Evolutionary conservation across 2,888 invertebrate species (phyloP).

Genomic region (Mechanitis mazaeus): DNA sequence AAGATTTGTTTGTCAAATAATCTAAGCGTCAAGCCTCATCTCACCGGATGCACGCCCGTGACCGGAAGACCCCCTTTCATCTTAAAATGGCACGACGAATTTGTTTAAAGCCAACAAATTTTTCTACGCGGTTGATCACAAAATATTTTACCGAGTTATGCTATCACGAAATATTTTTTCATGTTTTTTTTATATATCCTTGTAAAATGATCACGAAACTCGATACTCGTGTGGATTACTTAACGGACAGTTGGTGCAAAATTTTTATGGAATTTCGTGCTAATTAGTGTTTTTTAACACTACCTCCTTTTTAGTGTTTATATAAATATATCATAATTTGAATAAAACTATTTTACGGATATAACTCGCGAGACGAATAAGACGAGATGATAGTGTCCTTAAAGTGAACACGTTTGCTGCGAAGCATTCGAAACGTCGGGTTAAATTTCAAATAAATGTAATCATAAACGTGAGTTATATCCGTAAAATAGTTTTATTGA

Average conservation of each 20-base stretch:
- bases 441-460: no score
- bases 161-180: constrained; percentile 57
- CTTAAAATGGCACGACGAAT: constrained; percentile 68
- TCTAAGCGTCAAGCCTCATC: constrained; percentile 23
- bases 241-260: constrained; percentile 19
- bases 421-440: no score
- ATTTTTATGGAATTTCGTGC: constrained; percentile 10
- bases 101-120: constrained; percentile 61
- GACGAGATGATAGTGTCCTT: no score
- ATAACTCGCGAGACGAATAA: no score
- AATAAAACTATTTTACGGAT: no score
- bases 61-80: constrained; percentile 70
- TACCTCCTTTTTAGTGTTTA: no score
- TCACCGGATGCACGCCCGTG: constrained; percentile 55
- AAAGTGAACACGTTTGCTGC: no score
- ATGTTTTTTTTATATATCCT: constrained; percentile 45
- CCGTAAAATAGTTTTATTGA: no score
- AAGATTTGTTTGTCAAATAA: constrained; percentile 37
- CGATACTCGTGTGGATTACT: constrained; percentile 25
- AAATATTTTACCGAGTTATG: constrained; percentile 61
- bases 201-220: constrained; percentile 28
- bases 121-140: constrained; percentile 66
- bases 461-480: no score
- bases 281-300: neutral
- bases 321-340: no score